Percentiles rank a stretch among this genome's conserved stretches.
Evolutionary conservation across 2,113 vertebrate genomes (phyloP).

Genomic region (Peucedramus taeniatus): DNA sequence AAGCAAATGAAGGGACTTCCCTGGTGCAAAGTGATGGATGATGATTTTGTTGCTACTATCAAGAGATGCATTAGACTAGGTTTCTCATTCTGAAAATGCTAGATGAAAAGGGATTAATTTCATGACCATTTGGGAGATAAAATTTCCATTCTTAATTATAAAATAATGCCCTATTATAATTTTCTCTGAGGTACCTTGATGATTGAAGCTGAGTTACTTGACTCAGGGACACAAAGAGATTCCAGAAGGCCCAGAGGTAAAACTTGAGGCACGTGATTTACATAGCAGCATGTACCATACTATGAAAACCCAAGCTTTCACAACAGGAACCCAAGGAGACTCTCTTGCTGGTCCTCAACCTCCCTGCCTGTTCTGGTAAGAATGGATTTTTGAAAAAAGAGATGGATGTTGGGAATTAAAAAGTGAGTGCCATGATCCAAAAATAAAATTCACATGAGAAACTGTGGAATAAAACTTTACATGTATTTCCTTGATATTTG

Average conservation of each 20-base stretch:
- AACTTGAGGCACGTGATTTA: background rate
- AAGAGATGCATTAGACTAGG: slow-evolving; percentile 45
- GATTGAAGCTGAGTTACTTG: slow-evolving; percentile 62
- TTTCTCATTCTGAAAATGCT: slow-evolving; percentile 47
- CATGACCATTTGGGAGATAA: slow-evolving; percentile 44
- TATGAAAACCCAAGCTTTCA: background rate
- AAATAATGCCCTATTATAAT: slow-evolving; percentile 59
- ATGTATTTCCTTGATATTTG: background rate
- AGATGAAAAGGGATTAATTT: slow-evolving; percentile 64
- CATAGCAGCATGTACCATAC: background rate
- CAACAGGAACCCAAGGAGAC: background rate
- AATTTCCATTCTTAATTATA: slow-evolving; percentile 69
- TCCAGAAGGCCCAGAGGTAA: slow-evolving; percentile 13
- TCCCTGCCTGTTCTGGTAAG: background rate
- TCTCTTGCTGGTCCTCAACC: background rate
- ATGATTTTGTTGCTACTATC: slow-evolving; percentile 65
- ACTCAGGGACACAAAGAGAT: slow-evolving; percentile 40
- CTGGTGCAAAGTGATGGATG: slow-evolving; percentile 61
- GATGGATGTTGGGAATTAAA: background rate
- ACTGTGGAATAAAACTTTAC: background rate
- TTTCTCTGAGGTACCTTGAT: slow-evolving; percentile 57
- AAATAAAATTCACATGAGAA: background rate
- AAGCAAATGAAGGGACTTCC: slow-evolving; percentile 58
- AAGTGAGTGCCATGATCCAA: background rate
- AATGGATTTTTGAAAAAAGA: background rate